Conservation (phyloP, 2,113 vertebrate species). For the Alouatta palliata region DNA sequence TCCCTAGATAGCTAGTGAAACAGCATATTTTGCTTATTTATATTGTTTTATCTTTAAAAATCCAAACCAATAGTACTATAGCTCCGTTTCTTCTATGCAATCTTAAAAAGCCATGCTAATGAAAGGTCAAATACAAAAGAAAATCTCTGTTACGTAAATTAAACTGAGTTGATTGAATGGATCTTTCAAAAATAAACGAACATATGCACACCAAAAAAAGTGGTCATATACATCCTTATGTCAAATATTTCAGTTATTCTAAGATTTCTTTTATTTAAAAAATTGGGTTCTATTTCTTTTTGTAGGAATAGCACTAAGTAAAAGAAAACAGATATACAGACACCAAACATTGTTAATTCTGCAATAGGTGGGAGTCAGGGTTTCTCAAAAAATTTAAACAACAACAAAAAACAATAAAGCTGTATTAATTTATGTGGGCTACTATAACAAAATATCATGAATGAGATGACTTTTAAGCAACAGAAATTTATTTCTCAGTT, state of each 20-base stretch:
- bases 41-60: not conserved
- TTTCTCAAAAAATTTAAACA: not conserved
- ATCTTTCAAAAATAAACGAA: not conserved
- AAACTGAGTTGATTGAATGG: not conserved
- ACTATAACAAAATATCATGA: too few species aligned
- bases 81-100: not conserved
- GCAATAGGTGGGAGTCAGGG: too few species aligned
- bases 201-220: not conserved
- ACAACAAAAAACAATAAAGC: not conserved
- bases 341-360: not conserved
- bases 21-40: not conserved
- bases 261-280: conserved; percentile 54
- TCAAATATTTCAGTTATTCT: not conserved
- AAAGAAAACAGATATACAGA: not conserved
- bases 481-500: too few species aligned
- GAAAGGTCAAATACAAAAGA: not conserved
- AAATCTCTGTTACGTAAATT: not conserved
- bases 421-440: not conserved
- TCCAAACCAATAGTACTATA: not conserved
- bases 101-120: not conserved
- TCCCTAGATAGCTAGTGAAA: not conserved
- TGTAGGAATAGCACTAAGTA: conserved; percentile 10
- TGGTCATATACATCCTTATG: not conserved
- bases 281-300: conserved; percentile 36
- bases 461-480: too few species aligned